Base-by-base conservation (phyloP, 2,888 invertebrate species). In the Lamellibrachia satsuma region DNA sequence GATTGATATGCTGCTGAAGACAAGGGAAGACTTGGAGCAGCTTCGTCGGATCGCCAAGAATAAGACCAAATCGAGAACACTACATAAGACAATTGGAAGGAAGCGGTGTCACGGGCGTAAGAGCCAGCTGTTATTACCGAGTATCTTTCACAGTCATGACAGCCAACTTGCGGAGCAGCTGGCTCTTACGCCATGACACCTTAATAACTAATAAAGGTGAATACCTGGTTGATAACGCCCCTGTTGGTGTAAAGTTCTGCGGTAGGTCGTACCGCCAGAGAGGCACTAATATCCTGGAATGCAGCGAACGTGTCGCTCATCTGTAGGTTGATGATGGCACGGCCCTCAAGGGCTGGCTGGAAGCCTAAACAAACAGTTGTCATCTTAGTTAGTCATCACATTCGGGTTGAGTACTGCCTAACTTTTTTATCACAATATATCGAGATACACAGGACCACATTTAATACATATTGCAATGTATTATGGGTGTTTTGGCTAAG, bases 251-350 rank as follows among this genome's bases (percentile, higher is more conserved):
- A 94, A 51, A 96, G 94, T 93, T 96, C 96, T 6, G 96, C 96
- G 2, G 96, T 96, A 1, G 95, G 94, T 4, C 93, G 93, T 27
- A 95, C 94, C 90, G 94, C 95, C 90, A 96, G 94, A n/a, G 96
- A 95, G 51, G 95, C 94, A 92, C 94, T 95, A 93, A 96, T 96
- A 94, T 96, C 96, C 93, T 96, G 96, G 94, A 95, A 95, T 7
- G 96, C 96, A 39, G 96, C 96, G 93, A 95, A 96, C 9, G 95
- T 95, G 94, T 96, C 95, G 93, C 95, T 95, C 96, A 96, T 96
- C 94, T 96, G 96, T 22, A 96, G 95, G 93, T 96, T 96, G 55
- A 96, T 95, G 91, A 96, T 95, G 55, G 96, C 95, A n/a, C 96
- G 94, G 8, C 96, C 96, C 93, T 96, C 96, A 91, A 96, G 93